Percentiles rank a stretch among this genome's conserved stretches.
Evolutionary conservation across 2,113 vertebrate genomes (phyloP).

Genomic region (Myxocyprinus asiaticus): DNA sequence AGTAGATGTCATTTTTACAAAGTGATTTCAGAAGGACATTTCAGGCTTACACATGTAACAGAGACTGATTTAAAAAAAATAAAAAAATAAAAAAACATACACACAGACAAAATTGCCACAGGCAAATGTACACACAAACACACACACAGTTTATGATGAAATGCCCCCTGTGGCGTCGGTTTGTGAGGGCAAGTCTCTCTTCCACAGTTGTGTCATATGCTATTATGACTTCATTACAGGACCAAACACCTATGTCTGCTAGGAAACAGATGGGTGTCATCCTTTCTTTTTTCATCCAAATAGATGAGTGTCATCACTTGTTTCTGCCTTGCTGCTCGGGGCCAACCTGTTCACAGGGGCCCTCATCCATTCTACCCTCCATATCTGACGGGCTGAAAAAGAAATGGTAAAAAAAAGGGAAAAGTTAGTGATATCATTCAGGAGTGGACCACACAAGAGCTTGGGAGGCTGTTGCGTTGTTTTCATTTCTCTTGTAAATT

Average conservation of each 20-base stretch:
- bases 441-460: neutral
- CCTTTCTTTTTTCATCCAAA: constrained; percentile 45
- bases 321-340: constrained; percentile 52
- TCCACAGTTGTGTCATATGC: constrained; percentile 55
- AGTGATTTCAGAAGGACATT: constrained; percentile 17
- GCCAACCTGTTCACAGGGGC: neutral
- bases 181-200: constrained; percentile 29
- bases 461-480: constrained; percentile 17
- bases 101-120: constrained; percentile 9
- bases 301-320: constrained; percentile 40
- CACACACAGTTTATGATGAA: constrained; percentile 4
- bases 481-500: constrained; percentile 45
- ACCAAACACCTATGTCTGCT: constrained; percentile 39
- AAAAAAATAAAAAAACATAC: neutral
- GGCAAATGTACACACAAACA: no score
- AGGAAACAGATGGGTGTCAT: constrained; percentile 48
- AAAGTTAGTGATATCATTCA: constrained; percentile 16
- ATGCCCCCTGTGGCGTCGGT: neutral
- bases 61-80: no score
- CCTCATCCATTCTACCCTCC: constrained; percentile 48
- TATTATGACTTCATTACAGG: constrained; percentile 62
- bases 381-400: constrained; percentile 10
- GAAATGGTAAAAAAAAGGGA: neutral
- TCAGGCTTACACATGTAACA: neutral
- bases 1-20: constrained; percentile 20